Evolutionary conservation across 2,888 invertebrate genomes (phyloP).

Genomic region (Argynnis bischoffii): DNA sequence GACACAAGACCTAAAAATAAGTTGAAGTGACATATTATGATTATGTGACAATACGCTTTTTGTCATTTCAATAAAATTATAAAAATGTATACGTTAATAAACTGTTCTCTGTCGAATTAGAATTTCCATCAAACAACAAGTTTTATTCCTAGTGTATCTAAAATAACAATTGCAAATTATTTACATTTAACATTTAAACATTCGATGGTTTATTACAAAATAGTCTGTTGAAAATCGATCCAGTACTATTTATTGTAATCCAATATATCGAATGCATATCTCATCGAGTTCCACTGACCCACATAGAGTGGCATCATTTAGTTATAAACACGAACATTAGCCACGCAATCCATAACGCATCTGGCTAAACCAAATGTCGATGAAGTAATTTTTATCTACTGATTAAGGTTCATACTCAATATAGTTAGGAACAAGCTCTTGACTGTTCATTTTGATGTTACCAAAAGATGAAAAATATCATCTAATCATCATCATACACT

Average conservation of each 20-base stretch:
- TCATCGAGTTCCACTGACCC: slow-evolving; percentile 43
- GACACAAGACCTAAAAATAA: no score
- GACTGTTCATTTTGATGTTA: not conserved
- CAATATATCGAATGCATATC: slow-evolving; percentile 20
- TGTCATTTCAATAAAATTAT: no score
- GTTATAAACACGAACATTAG: slow-evolving; percentile 32
- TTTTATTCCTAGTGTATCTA: no score
- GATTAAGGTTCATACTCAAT: slow-evolving; percentile 7
- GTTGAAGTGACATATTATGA: no score
- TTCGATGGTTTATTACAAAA: not conserved
- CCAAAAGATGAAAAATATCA: no score
- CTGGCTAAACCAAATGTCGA: slow-evolving; percentile 27
- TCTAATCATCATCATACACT: no score
- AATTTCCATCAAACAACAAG: no score
- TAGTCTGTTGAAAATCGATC: slow-evolving; percentile 1
- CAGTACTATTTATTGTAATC: slow-evolving; percentile 19
- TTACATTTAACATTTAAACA: no score
- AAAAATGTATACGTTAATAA: no score
- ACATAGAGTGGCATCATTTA: slow-evolving; percentile 29
- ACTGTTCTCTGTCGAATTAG: no score
- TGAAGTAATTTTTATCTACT: slow-evolving; percentile 13
- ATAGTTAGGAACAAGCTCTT: not conserved
- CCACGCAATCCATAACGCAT: slow-evolving; percentile 30
- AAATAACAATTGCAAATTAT: no score
- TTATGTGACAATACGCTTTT: no score